phyloP scores from a whole-genome alignment of 2,888 invertebrate species.

The Amiota mariae region DNA sequence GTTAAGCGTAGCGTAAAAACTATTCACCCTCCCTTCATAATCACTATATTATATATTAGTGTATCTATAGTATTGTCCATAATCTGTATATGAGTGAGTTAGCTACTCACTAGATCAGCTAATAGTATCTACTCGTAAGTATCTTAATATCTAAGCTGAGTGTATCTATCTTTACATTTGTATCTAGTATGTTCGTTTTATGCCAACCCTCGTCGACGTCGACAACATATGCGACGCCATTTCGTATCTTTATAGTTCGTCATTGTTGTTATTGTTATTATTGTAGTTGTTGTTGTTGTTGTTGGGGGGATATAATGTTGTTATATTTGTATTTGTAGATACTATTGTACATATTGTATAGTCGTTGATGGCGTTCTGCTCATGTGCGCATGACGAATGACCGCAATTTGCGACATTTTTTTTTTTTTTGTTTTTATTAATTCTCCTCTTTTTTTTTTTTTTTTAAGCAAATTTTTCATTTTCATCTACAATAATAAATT shows the following conservation, averaged over 20 bases:
- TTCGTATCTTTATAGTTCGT: slow-evolving; percentile 9
- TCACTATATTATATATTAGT: not conserved
- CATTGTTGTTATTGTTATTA: slow-evolving; percentile 7
- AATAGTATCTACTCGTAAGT: not conserved
- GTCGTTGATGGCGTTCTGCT: slow-evolving; percentile 57
- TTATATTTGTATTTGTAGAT: slow-evolving; percentile 37
- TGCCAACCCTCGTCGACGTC: slow-evolving; percentile 7
- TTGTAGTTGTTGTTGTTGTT: slow-evolving; percentile 41
- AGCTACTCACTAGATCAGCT: not conserved
- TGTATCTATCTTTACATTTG: not conserved
- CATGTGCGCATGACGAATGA: slow-evolving; percentile 72
- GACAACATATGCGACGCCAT: slow-evolving; percentile 25
- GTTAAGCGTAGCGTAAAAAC: slow-evolving; percentile 6
- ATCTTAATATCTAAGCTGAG: not conserved
- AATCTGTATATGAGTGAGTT: not conserved
- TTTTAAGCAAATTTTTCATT: not conserved
- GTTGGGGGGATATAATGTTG: slow-evolving; percentile 24
- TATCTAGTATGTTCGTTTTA: not conserved
- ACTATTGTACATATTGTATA: slow-evolving; percentile 28
- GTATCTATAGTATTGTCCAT: no score
- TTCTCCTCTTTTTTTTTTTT: no score
- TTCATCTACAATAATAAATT: no score
- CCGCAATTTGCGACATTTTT: slow-evolving; percentile 71
- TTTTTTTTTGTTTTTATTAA: slow-evolving; percentile 40
- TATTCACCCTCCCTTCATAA: not conserved